Evolutionary conservation across 2,113 vertebrate genomes (phyloP), one percentile per base, ranked within the genome.

Genomic region (Mirounga angustirostris): DNA sequence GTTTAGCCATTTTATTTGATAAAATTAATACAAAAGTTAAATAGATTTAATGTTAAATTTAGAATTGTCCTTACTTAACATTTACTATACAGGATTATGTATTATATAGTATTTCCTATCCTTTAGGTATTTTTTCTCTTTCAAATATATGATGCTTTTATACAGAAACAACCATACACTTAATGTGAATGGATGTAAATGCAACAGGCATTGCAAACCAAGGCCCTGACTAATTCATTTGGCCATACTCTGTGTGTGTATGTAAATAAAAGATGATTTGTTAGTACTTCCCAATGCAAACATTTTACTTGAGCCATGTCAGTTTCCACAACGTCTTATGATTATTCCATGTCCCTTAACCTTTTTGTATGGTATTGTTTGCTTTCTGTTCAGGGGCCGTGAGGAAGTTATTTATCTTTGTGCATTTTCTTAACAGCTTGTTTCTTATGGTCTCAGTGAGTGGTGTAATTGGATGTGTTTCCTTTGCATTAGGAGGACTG

Each of bases 331-430:
- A 13, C 13, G 19, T 89, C 36, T 79, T 95, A 89, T 5, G 59
- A 78, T 92, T 80, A 82, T 87, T 87, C 71, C 10, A 21, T 84
- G 54, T 78, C 71, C 24, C 43, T 74, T 82, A 87, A 69, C 40
- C 21, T 89, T 92, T 89, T 33, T 89, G 92, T 46, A 89, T 30
- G 71, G 7, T 89, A n/a, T 54, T 36, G 8, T 84, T 56, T 78
- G 43, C n/a, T 83, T 89, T 95, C 50, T 83, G 50, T 89, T 97
- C 58, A 50, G 43, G 36, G 52, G 71, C 69, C 54, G 80, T 89
- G 69, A 97, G n/a, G 9, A 97, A 92, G 43, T 97, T 92, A 56
- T 73, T 89, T 95, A 73, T 79, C 52, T 73, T 89, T 97, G 69
- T 84, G 24, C 26, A 84, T 97, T 97, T 91, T 95, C 86, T 85